Evolutionary conservation across 2,113 vertebrate genomes (phyloP).

Genomic region (Danionella cerebrum): DNA sequence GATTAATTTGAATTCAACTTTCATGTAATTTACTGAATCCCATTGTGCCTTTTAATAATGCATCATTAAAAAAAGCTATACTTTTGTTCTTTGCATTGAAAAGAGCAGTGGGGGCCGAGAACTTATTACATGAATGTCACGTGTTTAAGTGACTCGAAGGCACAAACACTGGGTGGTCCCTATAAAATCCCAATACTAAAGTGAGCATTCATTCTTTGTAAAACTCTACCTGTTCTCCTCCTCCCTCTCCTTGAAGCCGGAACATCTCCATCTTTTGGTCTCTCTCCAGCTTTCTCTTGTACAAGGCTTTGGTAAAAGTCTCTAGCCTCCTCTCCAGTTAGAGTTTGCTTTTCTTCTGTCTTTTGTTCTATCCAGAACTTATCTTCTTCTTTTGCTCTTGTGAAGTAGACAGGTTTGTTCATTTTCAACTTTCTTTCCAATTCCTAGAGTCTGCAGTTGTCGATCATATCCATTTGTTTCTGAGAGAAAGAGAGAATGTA

Average conservation of each 20-base stretch:
- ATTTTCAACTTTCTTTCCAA: neutral
- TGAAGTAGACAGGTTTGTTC: constrained; percentile 60
- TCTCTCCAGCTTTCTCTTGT: constrained; percentile 1
- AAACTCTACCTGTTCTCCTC: neutral
- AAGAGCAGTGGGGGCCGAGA: no score
- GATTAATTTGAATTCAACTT: no score
- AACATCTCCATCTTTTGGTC: neutral
- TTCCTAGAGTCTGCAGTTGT: neutral
- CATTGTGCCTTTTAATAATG: no score
- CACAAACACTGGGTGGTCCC: no score
- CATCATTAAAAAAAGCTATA: no score
- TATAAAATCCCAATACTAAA: neutral
- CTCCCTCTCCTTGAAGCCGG: neutral
- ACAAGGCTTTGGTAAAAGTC: constrained; percentile 72
- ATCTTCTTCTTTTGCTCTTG: constrained; percentile 60
- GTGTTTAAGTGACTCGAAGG: no score
- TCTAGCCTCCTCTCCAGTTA: constrained; percentile 63
- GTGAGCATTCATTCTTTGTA: neutral
- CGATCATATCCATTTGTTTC: neutral
- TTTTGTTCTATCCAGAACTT: constrained; percentile 50
- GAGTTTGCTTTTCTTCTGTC: constrained; percentile 2
- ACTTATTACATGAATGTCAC: no score
- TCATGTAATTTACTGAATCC: no score
- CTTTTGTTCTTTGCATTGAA: no score
- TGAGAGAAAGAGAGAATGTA: neutral